Conservation (phyloP, 2,113 vertebrate genomes). For the Triplophysa tibetana region DNA sequence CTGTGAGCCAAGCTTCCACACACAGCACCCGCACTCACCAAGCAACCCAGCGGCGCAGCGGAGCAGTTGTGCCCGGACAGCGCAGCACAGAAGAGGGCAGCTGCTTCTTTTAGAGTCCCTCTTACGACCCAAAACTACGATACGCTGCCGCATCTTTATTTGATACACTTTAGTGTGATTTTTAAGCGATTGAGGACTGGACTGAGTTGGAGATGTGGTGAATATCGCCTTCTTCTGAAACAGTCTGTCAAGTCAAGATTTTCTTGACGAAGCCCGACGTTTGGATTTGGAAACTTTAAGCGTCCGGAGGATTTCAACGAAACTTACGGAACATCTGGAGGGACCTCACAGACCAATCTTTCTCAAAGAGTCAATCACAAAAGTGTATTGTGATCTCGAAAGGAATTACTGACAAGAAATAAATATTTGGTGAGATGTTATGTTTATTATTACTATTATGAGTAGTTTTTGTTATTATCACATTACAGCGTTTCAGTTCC, state of each 20-base stretch:
- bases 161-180: not conserved
- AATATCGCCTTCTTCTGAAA: constrained; percentile 27
- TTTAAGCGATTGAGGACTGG: constrained; percentile 4
- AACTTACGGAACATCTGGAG: not conserved
- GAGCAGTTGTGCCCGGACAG: constrained; percentile 37
- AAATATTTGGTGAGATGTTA: constrained; percentile 22
- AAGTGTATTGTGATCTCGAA: not conserved
- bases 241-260: not conserved
- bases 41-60: constrained; percentile 36
- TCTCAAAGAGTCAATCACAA: constrained; percentile 12
- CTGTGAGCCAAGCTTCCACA: constrained; percentile 51
- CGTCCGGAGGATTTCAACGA: constrained; percentile 22
- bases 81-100: constrained; percentile 30
- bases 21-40: constrained; percentile 43
- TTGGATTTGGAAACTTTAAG: constrained; percentile 22
- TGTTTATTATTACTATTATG: constrained; percentile 3
- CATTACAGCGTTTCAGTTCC: not conserved
- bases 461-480: not conserved
- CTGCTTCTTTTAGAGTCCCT: not conserved
- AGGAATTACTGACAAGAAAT: constrained; percentile 45
- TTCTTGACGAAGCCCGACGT: not conserved
- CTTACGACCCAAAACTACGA: not conserved
- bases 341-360: constrained; percentile 26
- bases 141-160: not conserved
- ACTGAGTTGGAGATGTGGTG: constrained; percentile 21